Base-by-base conservation (phyloP, 2,888 invertebrate genomes). In the Chrysolina haemoptera region DNA sequence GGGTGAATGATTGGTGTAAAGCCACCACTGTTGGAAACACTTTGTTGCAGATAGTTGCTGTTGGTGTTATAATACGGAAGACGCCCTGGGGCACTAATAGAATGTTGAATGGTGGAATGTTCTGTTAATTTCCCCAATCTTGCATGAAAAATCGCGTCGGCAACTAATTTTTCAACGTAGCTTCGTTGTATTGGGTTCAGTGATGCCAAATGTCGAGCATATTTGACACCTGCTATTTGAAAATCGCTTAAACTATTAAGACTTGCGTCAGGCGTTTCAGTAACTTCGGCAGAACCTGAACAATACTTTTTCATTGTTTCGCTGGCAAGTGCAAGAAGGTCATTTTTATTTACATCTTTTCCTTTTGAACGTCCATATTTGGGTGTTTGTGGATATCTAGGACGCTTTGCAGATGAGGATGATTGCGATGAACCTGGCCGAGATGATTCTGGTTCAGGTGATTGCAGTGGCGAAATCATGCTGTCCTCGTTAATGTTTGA, bases 401-500 rank as follows among this genome's bases (percentile, higher is more conserved):
- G 62, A 43, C 43, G 43, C 43, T 43, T 43, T 43, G 43, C 43
- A 43, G 43, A 43, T 43, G 43, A 43, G 43, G 40, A 62, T 62
- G 40, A 62, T 62, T 62, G 62, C 62, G 62, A 62, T 62, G 40
- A 35, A 35, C 62, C 62, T 62, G 62, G 62, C 62, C 40, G 62
- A 62, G 62, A 62, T 62, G 62, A 62, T 35, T 62, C 62, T 62
- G 62, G 62, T 62, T 62, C 62, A 62, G 62, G 62, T 62, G 40
- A 62, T 62, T 62, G 62, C 62, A 62, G 62, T 62, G 62, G 62
- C 62, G 62, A 62, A 62, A 62, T 62, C 62, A 62, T 27, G 16
- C 16, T 62, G 62, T 62, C 62, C 62, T 62, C 62, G 16, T 62
- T 16, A 62, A 62, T 62, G 62, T 62, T 62, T 62, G 40, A 62